Base-by-base conservation (phyloP, 2,113 vertebrate genomes). In the Nerophis lumbriciformis region DNA sequence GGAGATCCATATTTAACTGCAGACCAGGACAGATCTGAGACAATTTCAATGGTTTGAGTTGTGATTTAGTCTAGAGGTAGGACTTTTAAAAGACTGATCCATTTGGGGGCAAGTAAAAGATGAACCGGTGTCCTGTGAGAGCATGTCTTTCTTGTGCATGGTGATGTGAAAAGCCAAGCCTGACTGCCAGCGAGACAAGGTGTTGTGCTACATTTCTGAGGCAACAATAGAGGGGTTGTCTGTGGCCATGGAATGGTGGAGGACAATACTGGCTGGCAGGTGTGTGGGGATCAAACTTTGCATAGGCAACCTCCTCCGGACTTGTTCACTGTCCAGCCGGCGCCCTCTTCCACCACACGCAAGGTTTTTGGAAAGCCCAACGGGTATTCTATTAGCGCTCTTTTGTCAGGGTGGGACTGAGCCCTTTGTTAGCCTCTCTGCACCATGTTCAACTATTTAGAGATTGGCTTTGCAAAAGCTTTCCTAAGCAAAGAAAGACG, bases 221-320 rank as follows among this genome's bases (percentile, higher is more conserved):
- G 65, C 80, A 86, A 91, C 88, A 90, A 90, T 89, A 68, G 81
- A 42, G 78, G 77, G 81, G 78, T 87, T 89, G 88, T 89, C 79
- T 85, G 76, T 50, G 82, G 79, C 78, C 61, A 65, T 70, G 35
- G 66, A 70, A 65, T 15, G 8, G 55, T 52, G 15, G 56, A 69
- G 82, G 78, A 88, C 81, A 90, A 90, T 87, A 70, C 62, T 14
- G 38, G 55, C 71, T 72, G 74, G 83, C 90, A 91, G 90, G 89
- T 90, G 90, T 88, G 88, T 59, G 9, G 53, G 77, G 75, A 71
- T 73, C 59, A 79, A 79, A 80, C 86, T 92, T 92, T 91, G 90
- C 89, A 91, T 91, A 88, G 83, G 56, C 77, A 63, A 72, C 73
- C 83, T 85, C 74, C 79, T 75, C 42, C 77, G 75, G 52, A 60